Conservation (phyloP, 2,113 vertebrate species). For the Cyanistes caeruleus region DNA sequence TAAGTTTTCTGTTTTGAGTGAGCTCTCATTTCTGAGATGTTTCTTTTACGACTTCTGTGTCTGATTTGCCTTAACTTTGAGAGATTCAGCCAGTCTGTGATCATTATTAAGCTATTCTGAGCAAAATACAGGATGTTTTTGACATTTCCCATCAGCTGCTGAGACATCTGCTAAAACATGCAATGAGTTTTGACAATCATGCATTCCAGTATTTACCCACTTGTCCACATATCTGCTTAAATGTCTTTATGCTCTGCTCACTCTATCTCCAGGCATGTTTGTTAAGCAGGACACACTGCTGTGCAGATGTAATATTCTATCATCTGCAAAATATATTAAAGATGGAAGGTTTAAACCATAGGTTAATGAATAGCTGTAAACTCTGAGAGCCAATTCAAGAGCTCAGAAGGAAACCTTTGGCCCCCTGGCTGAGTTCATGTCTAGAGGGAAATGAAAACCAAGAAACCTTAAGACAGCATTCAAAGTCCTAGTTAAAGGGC, state of each 20-base stretch:
- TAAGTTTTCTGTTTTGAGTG: not conserved
- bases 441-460: not conserved
- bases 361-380: constrained; percentile 49
- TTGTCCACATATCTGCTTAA: not conserved
- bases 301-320: not conserved
- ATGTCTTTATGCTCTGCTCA: not conserved
- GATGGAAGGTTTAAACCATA: not conserved
- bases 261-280: not conserved
- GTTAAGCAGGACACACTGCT: not conserved
- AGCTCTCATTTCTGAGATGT: not conserved
- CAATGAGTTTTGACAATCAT: not conserved
- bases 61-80: not conserved
- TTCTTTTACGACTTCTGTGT: not conserved
- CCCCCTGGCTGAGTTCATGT: not conserved
- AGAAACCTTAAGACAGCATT: not conserved
- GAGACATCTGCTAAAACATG: not conserved
- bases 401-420: constrained; percentile 4
- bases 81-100: not conserved
- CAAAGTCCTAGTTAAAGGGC: not conserved
- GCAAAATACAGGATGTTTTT: not conserved
- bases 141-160: not conserved
- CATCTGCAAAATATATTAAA: constrained; percentile 2
- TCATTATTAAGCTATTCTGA: not conserved
- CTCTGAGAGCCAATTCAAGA: not conserved
- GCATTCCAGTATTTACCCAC: not conserved